Conservation (phyloP, 1,140 invertebrate species). For the Eupristina koningsbergeri region DNA sequence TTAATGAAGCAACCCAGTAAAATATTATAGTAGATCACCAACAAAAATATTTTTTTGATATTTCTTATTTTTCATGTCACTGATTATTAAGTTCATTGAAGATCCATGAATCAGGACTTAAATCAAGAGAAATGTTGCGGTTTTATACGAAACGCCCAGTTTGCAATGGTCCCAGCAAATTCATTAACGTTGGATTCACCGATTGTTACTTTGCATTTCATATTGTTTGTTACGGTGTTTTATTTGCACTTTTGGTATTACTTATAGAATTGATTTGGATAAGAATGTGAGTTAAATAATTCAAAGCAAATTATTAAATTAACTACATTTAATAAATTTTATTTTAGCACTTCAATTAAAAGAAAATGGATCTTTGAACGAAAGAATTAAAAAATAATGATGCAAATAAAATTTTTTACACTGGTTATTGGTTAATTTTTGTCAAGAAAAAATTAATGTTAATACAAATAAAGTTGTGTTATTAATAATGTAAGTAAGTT, state of each 20-base stretch:
- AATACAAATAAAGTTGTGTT: no score
- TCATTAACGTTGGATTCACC: slow-evolving; percentile 76
- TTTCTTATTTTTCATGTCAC: neutral
- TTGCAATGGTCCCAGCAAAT: slow-evolving; percentile 73
- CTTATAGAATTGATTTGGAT: slow-evolving; percentile 51
- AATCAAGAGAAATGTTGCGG: slow-evolving; percentile 73
- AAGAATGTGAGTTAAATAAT: neutral
- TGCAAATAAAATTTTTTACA: neutral
- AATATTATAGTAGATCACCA: no score
- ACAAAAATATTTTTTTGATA: neutral
- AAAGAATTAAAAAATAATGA: neutral
- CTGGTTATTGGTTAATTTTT: neutral
- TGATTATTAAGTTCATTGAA: slow-evolving; percentile 70
- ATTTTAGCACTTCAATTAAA: neutral
- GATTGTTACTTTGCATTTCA: slow-evolving; percentile 73
- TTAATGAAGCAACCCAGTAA: no score
- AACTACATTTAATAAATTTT: neutral
- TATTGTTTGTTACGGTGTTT: slow-evolving; percentile 57
- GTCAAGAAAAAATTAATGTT: no score
- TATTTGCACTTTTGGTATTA: slow-evolving; percentile 47
- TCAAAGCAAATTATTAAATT: neutral
- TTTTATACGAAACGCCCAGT: slow-evolving; percentile 77
- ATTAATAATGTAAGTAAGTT: no score
- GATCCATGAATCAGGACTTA: slow-evolving; percentile 77
- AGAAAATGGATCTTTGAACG: neutral